Evolutionary conservation across 2,888 invertebrate genomes (phyloP), one percentile per base, ranked within the genome.

Genomic region (Leucophenga montana): DNA sequence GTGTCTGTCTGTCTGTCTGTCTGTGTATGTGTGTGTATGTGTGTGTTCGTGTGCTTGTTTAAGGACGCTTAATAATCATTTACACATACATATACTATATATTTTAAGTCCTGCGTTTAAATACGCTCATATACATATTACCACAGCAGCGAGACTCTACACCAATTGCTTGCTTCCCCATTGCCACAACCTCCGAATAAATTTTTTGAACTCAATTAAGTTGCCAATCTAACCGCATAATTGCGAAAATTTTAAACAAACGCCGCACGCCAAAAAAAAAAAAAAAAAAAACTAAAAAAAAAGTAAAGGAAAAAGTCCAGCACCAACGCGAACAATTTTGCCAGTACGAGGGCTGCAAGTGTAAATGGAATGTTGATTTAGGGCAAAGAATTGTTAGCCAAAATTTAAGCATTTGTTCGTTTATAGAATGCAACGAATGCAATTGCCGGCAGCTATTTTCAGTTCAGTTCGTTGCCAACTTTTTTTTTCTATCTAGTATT

Each of bases 131-230:
- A n/a, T n/a, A n/a, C n/a, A n/a, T n/a, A n/a, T n/a, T n/a, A n/a
- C n/a, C n/a, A n/a, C n/a, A 3, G 27, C 27, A 27, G 27, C 27
- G 3, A 27, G 4, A 27, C 4, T 39, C 11, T 39, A 39, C 39
- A 27, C 27, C n/a, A n/a, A 27, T 8, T 39, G 3, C 8, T 8
- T 11, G 8, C 39, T 33, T 5, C 39, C 39, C 8, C 9, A 39
- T 39, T 11, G 9, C 39, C 48, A 57, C 31, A 27, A 22, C n/a
- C 22, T 46, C 27, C 53, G 16, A 44, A 61, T 20, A 39, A 73
- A 71, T 64, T 73, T 27, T 66, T 50, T 62, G 71, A 78, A 80
- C 75, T 76, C 75, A 79, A 80, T 82, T 82, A 78, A 78, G 75
- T 50, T 73, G 65, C 67, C 53, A 54, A 64, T 71, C 66, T 73